A percentile compares a stretch with the other conserved stretches of the same genome.
Conservation (phyloP, 2,113 vertebrate genomes). For the Hippocampus comes region DNA sequence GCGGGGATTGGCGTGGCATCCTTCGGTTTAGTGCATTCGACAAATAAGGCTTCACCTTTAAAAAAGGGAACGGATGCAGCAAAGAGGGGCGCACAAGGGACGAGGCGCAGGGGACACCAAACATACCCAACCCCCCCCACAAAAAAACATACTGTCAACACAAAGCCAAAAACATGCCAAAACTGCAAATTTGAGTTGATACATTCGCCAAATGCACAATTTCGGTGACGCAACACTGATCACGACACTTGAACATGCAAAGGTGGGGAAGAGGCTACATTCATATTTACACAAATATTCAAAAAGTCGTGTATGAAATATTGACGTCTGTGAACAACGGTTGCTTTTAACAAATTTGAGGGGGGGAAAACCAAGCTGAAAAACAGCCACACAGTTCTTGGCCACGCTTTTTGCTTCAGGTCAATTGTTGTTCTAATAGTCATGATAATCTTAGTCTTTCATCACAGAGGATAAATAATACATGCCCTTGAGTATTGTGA, state of each 20-base stretch:
- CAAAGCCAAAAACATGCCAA: neutral
- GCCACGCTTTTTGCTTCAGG: no score
- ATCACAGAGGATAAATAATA: no score
- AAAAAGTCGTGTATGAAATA: no score
- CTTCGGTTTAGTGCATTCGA: constrained; percentile 67
- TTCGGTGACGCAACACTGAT: neutral
- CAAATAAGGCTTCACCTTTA: constrained; percentile 64
- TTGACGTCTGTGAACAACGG: no score
- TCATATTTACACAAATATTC: no score
- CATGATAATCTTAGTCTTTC: no score
- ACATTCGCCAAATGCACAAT: constrained; percentile 15
- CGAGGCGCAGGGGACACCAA: constrained; percentile 21
- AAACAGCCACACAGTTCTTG: no score
- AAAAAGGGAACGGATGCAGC: constrained; percentile 63
- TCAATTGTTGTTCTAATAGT: no score
- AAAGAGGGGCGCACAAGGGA: constrained; percentile 51
- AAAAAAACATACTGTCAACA: neutral
- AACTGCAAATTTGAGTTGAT: constrained; percentile 13
- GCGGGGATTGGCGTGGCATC: constrained; percentile 51
- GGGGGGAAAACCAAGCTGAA: no score
- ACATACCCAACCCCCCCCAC: constrained; percentile 10
- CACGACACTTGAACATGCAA: neutral
- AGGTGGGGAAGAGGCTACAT: neutral
- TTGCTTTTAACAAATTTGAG: no score
- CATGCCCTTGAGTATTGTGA: no score